Evolutionary conservation across 2,888 invertebrate genomes (phyloP), one percentile per base, ranked within the genome.

Genomic region (Pandemis corylana): DNA sequence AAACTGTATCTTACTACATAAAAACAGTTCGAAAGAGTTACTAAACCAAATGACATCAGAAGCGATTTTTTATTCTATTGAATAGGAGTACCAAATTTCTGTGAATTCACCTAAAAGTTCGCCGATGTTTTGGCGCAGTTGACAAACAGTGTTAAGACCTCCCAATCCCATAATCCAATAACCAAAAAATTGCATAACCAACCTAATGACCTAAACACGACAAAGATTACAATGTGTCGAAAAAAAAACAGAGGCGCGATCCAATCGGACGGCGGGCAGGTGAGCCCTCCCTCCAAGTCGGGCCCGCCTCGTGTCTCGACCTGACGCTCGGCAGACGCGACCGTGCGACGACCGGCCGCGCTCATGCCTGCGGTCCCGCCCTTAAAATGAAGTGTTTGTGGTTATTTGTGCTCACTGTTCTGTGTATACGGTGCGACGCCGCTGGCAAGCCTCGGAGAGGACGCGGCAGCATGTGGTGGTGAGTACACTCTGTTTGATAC

Each of bases 381-480:
- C 87, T 92, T 86, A 91, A 85, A 86, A 95, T 93, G 95, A 92
- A 93, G 93, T 94, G 94, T 87, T 84, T 92, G 93, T 94, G 95
- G 86, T 91, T 95, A 85, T 90, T 93, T 87, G 94, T 93, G 90
- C 90, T 95, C 85, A 89, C 95, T 79, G 91, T 95, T 88, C 83
- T 94, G 92, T 93, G 93, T 90, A 91, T 90, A 88, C 84, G 93
- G 87, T 90, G 92, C 87, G 90, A 91, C 76, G 87, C 93, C 88
- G 89, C 91, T 80, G 91, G 89, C 87, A 96, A 96, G 87, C 95
- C 96, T 82, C 96, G 97, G 88, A 95, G 97, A 87, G 97, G 97
- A 85, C 96, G 97, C 86, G 98, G 98, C 89, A 97, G 97, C 84
- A 98, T 97, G 97, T 98, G 98, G 98, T 98, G 98, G 98, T 98